phyloP scores from a whole-genome alignment of 2,113 vertebrate species.

The Ranitomeya variabilis region DNA sequence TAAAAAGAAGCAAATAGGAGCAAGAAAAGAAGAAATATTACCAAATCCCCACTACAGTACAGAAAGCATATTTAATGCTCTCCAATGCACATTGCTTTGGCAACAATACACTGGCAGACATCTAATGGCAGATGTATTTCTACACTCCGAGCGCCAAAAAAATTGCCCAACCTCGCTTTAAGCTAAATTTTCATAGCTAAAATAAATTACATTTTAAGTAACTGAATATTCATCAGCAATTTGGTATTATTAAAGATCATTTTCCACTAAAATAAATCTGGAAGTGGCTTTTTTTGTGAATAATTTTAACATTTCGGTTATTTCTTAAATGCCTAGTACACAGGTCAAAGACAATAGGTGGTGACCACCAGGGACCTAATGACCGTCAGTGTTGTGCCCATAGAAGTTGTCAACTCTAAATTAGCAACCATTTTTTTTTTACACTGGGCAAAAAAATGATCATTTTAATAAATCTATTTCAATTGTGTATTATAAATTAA shows the following conservation, averaged over 20 bases:
- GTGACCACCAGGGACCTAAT: background rate
- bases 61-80: constrained; percentile 10
- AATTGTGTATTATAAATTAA: no score
- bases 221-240: background rate
- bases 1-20: background rate
- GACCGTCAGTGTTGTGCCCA: background rate
- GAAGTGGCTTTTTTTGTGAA: background rate
- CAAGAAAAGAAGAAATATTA: background rate
- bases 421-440: no score
- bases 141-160: background rate
- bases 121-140: background rate
- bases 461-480: no score
- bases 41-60: background rate
- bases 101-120: background rate
- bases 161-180: background rate
- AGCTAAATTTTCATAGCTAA: background rate
- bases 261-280: background rate
- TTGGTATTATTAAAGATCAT: background rate
- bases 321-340: background rate
- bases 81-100: constrained; percentile 16
- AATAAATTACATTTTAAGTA: constrained; percentile 1
- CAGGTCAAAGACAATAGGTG: background rate
- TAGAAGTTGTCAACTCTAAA: background rate
- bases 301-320: background rate
- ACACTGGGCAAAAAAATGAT: no score